Base-by-base conservation (phyloP, 2,797 vertebrate species). In the Molossus molossus region DNA sequence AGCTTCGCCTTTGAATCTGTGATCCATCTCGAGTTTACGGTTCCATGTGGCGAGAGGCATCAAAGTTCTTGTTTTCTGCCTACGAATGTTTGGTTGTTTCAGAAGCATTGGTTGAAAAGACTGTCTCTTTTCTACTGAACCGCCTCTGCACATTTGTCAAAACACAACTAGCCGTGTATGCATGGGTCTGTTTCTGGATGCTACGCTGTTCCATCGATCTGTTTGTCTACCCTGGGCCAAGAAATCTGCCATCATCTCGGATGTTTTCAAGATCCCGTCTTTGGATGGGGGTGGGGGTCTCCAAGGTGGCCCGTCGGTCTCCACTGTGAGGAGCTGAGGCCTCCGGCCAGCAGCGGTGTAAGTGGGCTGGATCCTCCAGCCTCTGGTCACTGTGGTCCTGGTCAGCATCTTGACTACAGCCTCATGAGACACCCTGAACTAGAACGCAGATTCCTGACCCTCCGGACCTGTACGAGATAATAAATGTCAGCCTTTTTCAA, bases 141-240 rank as follows among this genome's bases (percentile, higher is more conserved):
- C 3, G 1, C 6, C 5, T 62, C 45, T 8, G 37, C 9, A 8
- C 15, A 29, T 81, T 20, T 62, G 79, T 45, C 25, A 3, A 20
- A 60, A 29, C 45, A 7, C 33, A 40, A 25, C 13, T 1, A 25
- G 10, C 5, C 14, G 0, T n/a, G 10, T 3, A 0, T 18, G 14
- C n/a, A 15, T 17, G 48, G 25, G 73, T 62, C 23, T 29, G 1
- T 6, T 17, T 80, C 77, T 27, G 57, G 8, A 40, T 9, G 10
- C 77, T 27, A 1, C 12, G 37, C 57, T 7, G 37, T 11, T 40
- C 57, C 37, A 29, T 62, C 18, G 37, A 45, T 40, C 58, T 2
- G 10, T 27, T 5, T 17, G 79, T 62, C 57, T 62, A 11, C 15
- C 3, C 11, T 29, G 7, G 58, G 37, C 57, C 58, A 45, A 45